phyloP scores from a whole-genome alignment of 2,888 invertebrate genomes.

The Sialis lutaria region DNA sequence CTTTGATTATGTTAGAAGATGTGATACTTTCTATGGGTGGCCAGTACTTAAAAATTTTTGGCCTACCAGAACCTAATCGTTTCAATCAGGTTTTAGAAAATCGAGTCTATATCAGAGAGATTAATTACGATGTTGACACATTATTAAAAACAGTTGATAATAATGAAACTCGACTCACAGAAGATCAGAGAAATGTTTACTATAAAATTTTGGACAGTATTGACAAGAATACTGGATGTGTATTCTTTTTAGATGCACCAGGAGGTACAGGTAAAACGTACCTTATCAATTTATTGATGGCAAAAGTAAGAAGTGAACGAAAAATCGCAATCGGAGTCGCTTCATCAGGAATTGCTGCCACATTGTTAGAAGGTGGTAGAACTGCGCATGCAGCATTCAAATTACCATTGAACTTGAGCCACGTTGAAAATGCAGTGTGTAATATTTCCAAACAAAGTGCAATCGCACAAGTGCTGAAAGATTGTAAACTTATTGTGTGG shows the following conservation, averaged over 20 bases:
- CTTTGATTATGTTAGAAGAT: constrained; percentile 9
- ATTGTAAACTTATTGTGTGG: constrained; percentile 12
- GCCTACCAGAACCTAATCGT: constrained; percentile 9
- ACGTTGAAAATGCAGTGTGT: constrained; percentile 7
- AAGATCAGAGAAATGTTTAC: constrained; percentile 9
- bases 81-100: no score
- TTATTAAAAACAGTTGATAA: constrained; percentile 7
- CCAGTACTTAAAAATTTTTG: constrained; percentile 9
- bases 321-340: constrained; percentile 14
- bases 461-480: constrained; percentile 6
- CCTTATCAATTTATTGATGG: constrained; percentile 14
- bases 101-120: constrained; percentile 6
- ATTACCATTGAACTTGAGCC: constrained; percentile 7
- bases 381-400: constrained; percentile 15
- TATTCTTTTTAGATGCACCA: constrained; percentile 17
- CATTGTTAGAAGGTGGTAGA: constrained; percentile 11
- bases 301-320: constrained; percentile 10
- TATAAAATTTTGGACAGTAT: constrained; percentile 3
- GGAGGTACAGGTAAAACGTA: constrained; percentile 16
- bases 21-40: constrained; percentile 9
- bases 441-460: constrained; percentile 8
- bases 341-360: constrained; percentile 18
- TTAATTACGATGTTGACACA: constrained; percentile 9
- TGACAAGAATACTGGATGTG: constrained; percentile 5
- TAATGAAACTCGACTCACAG: constrained; percentile 9